Conservation (phyloP, 2,797 vertebrate species). For the Chaenodraco wilsoni region DNA sequence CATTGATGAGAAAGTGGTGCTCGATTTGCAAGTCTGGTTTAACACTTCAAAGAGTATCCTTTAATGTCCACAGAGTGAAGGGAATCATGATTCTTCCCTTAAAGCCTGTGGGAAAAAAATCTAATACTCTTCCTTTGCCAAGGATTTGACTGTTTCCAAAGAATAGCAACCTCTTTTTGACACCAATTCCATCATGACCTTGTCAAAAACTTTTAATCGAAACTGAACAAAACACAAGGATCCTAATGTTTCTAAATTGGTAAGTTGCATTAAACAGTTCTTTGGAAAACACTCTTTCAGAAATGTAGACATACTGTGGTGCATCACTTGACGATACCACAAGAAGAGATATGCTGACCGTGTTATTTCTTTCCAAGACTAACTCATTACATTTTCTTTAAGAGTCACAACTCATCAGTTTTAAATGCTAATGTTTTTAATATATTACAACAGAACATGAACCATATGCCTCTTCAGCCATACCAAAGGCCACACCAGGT, state of each 20-base stretch:
- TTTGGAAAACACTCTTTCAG: conserved; percentile 34
- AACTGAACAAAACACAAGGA: conserved; percentile 23
- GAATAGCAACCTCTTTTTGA: conserved; percentile 31
- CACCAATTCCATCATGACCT: conserved; percentile 1
- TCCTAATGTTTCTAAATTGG: neutral
- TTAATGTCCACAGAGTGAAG: conserved; percentile 55
- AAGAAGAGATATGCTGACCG: conserved; percentile 6
- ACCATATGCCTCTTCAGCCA: neutral
- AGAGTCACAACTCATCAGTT: neutral
- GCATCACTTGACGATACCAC: conserved; percentile 26
- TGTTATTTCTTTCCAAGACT: conserved; percentile 10
- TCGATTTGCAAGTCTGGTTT: conserved; percentile 55
- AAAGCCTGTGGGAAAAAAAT: conserved; percentile 24
- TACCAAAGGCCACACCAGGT: neutral
- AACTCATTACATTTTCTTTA: neutral
- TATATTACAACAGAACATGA: neutral
- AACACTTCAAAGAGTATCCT: conserved; percentile 63
- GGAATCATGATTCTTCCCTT: conserved; percentile 42
- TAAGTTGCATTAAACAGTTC: conserved; percentile 33
- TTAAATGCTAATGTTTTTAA: neutral
- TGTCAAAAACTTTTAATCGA: conserved; percentile 35
- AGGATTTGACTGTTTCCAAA: conserved; percentile 26
- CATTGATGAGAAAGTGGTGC: conserved; percentile 40
- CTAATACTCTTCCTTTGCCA: conserved; percentile 15
- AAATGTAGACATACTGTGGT: conserved; percentile 8